These are phyloP conservation scores for Esox niger DNA, from an alignment of 2,113 vertebrate species.

Conservation along the genomic window DNA sequence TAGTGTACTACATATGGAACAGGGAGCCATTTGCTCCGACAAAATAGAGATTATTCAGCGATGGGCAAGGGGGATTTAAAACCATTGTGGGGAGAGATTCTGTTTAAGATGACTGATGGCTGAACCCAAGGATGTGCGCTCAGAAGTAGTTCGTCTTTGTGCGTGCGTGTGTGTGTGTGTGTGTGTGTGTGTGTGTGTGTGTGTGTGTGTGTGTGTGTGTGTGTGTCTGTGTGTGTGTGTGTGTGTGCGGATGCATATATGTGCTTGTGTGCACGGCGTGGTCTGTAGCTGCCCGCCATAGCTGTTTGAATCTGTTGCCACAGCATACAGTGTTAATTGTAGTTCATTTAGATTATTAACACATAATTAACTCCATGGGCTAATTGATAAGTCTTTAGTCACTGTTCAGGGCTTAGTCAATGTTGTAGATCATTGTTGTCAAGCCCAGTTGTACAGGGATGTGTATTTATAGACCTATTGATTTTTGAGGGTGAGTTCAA, in stretches of 20 bases:
- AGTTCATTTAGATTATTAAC: background rate
- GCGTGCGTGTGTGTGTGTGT: too few species aligned
- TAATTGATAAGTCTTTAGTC: conserved; percentile 38
- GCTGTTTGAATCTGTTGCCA: background rate
- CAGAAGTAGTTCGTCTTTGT: background rate
- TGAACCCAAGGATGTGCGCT: background rate
- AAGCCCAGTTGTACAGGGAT: background rate
- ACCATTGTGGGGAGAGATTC: background rate
- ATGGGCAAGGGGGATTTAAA: background rate
- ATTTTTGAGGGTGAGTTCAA: background rate
- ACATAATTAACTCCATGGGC: too few species aligned
- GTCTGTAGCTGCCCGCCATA: background rate
- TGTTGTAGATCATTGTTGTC: conserved; percentile 17
- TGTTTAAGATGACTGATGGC: background rate
- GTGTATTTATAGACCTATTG: background rate
- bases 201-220: too few species aligned
- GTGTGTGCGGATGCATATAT: too few species aligned
- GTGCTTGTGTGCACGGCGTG: background rate
- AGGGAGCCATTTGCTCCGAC: background rate
- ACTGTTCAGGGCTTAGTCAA: conserved; percentile 10
- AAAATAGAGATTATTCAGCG: background rate
- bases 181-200: too few species aligned
- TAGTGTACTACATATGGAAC: too few species aligned
- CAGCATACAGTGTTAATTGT: conserved; percentile 36
- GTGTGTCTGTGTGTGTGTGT: too few species aligned